A percentile compares a stretch with the other conserved stretches of the same genome.
phyloP scores from a whole-genome alignment of 2,113 vertebrate species.

The Suricata suricatta region DNA sequence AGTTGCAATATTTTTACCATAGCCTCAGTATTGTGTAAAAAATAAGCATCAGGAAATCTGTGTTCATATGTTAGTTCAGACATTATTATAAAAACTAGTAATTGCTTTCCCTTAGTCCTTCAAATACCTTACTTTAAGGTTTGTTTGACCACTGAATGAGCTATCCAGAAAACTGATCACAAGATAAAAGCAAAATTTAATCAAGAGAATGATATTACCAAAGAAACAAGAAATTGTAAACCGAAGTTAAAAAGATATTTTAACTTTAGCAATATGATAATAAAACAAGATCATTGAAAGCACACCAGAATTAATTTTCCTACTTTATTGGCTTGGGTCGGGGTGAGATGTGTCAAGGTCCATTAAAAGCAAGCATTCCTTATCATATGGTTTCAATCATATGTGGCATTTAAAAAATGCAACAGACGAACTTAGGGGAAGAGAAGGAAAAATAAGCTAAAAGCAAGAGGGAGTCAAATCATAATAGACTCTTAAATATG shows the following conservation, averaged over 20 bases:
- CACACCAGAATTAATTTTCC: background rate
- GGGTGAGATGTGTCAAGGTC: background rate
- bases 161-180: background rate
- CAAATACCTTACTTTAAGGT: background rate
- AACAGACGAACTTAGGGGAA: no score
- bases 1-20: background rate
- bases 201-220: background rate
- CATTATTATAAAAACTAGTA: background rate
- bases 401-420: no score
- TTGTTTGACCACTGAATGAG: background rate
- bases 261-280: background rate
- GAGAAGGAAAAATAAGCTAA: no score
- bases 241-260: background rate
- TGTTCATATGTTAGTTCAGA: background rate
- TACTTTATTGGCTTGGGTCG: background rate
- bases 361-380: background rate
- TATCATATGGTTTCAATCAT: no score
- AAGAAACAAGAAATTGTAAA: background rate
- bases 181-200: background rate
- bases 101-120: background rate
- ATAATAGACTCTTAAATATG: no score
- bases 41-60: background rate
- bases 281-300: background rate
- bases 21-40: conserved; percentile 4
- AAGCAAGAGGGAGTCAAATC: no score